Evolutionary conservation across 1,140 invertebrate genomes (phyloP).

Genomic region (Caenorhabditis brenneri): DNA sequence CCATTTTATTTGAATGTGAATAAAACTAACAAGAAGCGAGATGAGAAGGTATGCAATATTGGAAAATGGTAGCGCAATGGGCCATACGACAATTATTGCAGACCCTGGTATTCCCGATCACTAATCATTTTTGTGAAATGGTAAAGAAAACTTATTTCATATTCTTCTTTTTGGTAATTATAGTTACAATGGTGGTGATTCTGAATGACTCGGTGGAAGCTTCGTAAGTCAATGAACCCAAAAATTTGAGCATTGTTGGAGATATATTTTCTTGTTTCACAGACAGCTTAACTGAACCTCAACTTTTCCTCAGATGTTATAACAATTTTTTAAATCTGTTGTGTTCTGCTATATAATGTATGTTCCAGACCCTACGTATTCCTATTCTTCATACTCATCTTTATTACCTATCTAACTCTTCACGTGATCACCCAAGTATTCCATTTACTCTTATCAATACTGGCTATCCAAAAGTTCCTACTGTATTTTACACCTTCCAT

Average conservation of each 20-base stretch:
- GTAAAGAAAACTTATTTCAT: not conserved
- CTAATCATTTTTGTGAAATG: not conserved
- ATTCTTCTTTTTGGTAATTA: not conserved
- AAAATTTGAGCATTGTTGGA: too few species aligned
- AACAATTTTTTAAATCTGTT: not conserved
- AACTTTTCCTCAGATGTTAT: too few species aligned
- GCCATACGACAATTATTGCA: not conserved
- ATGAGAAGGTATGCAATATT: not conserved
- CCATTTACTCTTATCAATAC: not conserved
- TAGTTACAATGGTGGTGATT: too few species aligned
- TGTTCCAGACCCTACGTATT: not conserved
- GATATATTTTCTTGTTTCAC: too few species aligned
- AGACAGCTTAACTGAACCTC: too few species aligned
- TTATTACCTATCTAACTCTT: not conserved
- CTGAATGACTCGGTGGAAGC: too few species aligned
- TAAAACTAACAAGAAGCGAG: not conserved
- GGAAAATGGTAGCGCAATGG: not conserved
- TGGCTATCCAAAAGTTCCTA: not conserved
- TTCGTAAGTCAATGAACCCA: too few species aligned
- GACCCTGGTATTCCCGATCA: not conserved
- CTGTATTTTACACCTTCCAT: not conserved
- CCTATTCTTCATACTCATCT: not conserved
- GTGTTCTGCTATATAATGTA: not conserved
- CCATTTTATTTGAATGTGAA: not conserved
- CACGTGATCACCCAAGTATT: not conserved